phyloP scores from a whole-genome alignment of 2,113 vertebrate species.

The Aldabrachelys gigantea region DNA sequence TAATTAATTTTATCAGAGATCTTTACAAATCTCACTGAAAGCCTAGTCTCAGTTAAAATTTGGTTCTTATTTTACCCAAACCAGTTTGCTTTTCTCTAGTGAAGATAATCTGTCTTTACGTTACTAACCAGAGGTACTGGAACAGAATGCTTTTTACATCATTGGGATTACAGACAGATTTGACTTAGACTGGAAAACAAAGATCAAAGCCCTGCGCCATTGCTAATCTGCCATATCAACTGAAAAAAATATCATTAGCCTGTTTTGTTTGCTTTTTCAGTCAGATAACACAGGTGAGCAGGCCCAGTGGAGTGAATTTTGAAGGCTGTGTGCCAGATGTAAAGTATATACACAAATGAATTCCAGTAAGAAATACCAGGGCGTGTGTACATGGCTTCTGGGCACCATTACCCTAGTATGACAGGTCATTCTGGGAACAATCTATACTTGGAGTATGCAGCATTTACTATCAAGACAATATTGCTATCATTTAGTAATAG shows the following conservation, averaged over 20 bases:
- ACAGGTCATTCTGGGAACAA: constrained; percentile 64
- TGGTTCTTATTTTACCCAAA: constrained; percentile 9
- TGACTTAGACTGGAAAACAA: neutral
- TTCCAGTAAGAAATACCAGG: constrained; percentile 51
- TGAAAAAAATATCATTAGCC: neutral
- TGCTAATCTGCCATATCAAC: neutral
- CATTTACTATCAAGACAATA: fast-evolving
- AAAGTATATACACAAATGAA: constrained; percentile 51
- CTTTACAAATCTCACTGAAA: neutral
- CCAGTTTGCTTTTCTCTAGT: neutral
- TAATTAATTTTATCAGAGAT: neutral
- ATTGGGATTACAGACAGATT: neutral
- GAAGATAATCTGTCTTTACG: neutral
- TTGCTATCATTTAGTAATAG: fast-evolving
- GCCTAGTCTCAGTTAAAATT: neutral
- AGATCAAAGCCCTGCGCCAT: neutral
- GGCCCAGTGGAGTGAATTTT: constrained; percentile 44
- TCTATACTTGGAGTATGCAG: neutral
- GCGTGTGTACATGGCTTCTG: neutral
- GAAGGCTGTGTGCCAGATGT: constrained; percentile 59
- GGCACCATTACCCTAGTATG: constrained; percentile 33
- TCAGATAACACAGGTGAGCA: constrained; percentile 32
- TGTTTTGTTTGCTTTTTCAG: neutral
- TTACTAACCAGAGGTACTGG: neutral
- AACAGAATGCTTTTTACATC: neutral